phyloP scores from a whole-genome alignment of 1,140 invertebrate species.

The Luehdorfia chinensis region DNA sequence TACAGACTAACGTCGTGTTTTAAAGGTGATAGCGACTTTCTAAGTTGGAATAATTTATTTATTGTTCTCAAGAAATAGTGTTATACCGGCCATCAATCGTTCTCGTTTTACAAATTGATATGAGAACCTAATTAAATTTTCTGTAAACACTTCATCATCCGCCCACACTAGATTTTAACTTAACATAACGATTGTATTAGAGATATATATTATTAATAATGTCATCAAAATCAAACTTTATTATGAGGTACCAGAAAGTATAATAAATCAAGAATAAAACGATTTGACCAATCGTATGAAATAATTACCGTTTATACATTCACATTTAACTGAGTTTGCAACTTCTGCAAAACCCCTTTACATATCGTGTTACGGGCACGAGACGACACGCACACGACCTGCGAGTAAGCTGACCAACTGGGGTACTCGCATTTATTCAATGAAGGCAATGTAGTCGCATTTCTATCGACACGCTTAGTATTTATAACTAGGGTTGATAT shows the following conservation, averaged over 20 bases:
- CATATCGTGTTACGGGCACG: slow-evolving; percentile 2
- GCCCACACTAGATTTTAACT: slow-evolving; percentile 1
- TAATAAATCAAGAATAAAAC: slow-evolving; percentile 15
- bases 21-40: no score
- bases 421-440: slow-evolving; percentile 14
- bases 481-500: slow-evolving; percentile 8
- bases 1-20: no score
- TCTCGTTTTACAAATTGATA: slow-evolving; percentile 1
- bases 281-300: slow-evolving; percentile 8
- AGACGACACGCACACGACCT: slow-evolving; percentile 9
- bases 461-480: slow-evolving; percentile 7
- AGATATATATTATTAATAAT: slow-evolving; percentile 13
- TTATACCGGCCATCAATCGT: background rate
- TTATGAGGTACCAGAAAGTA: slow-evolving; percentile 1
- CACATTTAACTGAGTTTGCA: slow-evolving; percentile 10
- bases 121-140: background rate
- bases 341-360: slow-evolving; percentile 13
- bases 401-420: slow-evolving; percentile 7
- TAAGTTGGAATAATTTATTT: no score
- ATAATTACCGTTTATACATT: slow-evolving; percentile 12
- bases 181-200: background rate
- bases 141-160: slow-evolving; percentile 7
- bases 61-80: background rate
- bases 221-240: slow-evolving; percentile 12
- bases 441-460: slow-evolving; percentile 5